These are phyloP conservation scores for Drosophila sucinea DNA, from an alignment of 1,140 invertebrate genomes.

Conservation along the genomic window DNA sequence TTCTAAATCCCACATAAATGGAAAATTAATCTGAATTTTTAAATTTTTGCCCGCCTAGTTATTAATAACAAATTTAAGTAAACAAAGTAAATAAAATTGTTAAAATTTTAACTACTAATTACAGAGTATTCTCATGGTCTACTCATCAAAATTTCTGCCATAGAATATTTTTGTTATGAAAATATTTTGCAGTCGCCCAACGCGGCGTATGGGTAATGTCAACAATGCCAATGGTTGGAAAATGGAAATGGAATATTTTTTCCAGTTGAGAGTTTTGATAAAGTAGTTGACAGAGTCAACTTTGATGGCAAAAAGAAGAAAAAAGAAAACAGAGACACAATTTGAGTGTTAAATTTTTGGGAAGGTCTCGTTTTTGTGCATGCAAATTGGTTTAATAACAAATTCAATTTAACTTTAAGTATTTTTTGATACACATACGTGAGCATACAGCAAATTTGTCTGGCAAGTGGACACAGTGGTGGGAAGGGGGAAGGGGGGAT, in stretches of 20 bases:
- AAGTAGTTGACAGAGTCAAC: conserved; percentile 6
- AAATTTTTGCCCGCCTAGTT: too few species aligned
- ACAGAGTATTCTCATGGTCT: not conserved
- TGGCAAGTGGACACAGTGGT: not conserved
- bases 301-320: not conserved
- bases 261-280: conserved; percentile 3
- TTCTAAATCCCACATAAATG: too few species aligned
- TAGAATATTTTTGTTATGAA: conserved; percentile 2
- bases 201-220: conserved; percentile 12
- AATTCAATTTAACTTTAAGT: conserved; percentile 73
- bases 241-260: conserved; percentile 10
- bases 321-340: not conserved
- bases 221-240: conserved; percentile 8
- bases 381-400: conserved; percentile 78
- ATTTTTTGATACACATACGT: conserved; percentile 70
- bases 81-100: too few species aligned
- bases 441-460: conserved; percentile 52
- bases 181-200: conserved; percentile 1
- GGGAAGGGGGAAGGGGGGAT: not conserved
- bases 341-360: conserved; percentile 6
- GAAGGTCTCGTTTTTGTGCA: conserved; percentile 45
- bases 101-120: too few species aligned
- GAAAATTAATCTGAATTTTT: too few species aligned
- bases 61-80: too few species aligned
- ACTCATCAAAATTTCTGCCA: not conserved